A percentile compares a stretch with the other conserved stretches of the same genome.
These are phyloP conservation scores for Cinclus cinclus DNA, from an alignment of 2,113 vertebrate species.

Conservation along the genomic window DNA sequence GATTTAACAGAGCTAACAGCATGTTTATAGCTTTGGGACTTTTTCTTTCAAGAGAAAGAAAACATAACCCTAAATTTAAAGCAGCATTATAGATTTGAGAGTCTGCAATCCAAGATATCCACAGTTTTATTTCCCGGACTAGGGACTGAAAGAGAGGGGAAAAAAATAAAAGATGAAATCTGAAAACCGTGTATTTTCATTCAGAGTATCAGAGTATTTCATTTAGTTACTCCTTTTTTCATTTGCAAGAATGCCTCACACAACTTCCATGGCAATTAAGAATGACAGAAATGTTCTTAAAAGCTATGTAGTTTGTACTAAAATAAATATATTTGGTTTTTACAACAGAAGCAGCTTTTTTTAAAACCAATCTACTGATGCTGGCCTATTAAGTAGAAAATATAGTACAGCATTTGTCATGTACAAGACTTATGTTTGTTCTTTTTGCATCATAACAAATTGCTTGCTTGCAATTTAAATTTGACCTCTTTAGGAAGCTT, in stretches of 20 bases:
- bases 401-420: neutral
- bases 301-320: neutral
- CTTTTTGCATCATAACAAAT: neutral
- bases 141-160: fast-evolving
- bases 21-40: neutral
- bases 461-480: neutral
- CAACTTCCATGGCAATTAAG: neutral
- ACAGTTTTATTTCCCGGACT: neutral
- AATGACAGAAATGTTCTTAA: neutral
- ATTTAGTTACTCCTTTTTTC: neutral
- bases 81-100: neutral
- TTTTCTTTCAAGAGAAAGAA: neutral
- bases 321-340: neutral
- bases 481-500: neutral
- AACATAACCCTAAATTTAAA: neutral
- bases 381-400: neutral
- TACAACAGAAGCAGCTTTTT: neutral
- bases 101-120: neutral
- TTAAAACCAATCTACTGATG: neutral
- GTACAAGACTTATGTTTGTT: neutral
- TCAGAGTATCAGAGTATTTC: neutral
- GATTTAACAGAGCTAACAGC: neutral
- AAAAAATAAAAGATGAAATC: neutral
- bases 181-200: neutral
- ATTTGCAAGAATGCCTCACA: neutral